Evolutionary conservation across 2,113 vertebrate species (phyloP).

Genomic region (Cheirogaleus medius): DNA sequence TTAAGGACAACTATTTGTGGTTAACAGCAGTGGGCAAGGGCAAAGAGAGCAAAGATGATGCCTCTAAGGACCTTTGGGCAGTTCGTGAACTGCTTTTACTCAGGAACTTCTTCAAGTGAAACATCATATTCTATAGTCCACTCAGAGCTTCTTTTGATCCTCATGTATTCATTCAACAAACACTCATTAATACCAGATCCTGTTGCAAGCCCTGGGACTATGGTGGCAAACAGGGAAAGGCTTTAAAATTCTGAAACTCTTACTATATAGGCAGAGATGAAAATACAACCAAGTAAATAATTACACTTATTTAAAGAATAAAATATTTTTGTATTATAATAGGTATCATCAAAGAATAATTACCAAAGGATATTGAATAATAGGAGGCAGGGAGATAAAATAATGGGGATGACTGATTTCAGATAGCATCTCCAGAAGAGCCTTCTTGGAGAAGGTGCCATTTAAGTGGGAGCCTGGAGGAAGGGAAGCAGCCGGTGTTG

Average conservation of each 20-base stretch:
- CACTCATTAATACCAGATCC: background rate
- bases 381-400: background rate
- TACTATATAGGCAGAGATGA: background rate
- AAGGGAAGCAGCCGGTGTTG: background rate
- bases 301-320: background rate
- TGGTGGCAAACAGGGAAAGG: background rate
- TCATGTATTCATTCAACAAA: background rate
- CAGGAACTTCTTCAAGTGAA: background rate
- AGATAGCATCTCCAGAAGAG: background rate
- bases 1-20: background rate
- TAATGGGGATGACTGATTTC: background rate
- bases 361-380: too few species aligned
- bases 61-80: background rate
- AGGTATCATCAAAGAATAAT: background rate
- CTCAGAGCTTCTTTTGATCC: background rate
- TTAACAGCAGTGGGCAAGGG: background rate
- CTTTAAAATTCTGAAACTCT: background rate
- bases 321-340: background rate
- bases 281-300: background rate
- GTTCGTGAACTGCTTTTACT: background rate
- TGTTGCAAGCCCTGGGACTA: background rate
- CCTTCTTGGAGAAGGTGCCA: background rate
- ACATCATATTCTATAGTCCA: background rate
- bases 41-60: background rate
- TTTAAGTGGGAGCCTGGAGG: background rate